A percentile compares a stretch with the other conserved stretches of the same genome.
Conservation (phyloP, 2,113 vertebrate genomes). For the Xyrauchen texanus region DNA sequence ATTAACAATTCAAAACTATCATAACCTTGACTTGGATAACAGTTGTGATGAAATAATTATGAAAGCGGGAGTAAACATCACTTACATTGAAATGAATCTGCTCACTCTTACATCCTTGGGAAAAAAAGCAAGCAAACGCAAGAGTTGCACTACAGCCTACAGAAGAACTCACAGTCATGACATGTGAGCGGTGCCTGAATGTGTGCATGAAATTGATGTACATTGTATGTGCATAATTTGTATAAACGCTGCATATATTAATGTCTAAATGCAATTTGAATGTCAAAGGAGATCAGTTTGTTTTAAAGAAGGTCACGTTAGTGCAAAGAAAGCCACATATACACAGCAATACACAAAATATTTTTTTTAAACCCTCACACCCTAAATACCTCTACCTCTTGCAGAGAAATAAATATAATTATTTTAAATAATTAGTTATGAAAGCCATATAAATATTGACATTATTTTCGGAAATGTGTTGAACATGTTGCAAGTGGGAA, state of each 20-base stretch:
- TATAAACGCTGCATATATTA: not conserved
- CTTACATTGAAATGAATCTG: conserved; percentile 53
- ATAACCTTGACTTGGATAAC: conserved; percentile 56
- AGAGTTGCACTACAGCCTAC: not conserved
- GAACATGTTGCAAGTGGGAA: not conserved
- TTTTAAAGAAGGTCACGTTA: not conserved
- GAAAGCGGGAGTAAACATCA: conserved; percentile 66
- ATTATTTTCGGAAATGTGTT: conserved; percentile 15
- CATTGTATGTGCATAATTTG: conserved; percentile 31
- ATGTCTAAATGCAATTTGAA: not conserved
- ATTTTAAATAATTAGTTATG: not conserved
- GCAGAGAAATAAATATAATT: not conserved
- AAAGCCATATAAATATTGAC: conserved; percentile 18
- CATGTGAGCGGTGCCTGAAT: not conserved
- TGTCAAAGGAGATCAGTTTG: conserved; percentile 5
- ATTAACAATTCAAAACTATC: too few relatives aligned
- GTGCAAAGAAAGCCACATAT: not conserved
- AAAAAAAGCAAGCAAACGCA: conserved; percentile 28
- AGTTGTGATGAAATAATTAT: conserved; percentile 74
- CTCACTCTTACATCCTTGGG: conserved; percentile 45
- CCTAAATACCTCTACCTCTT: not conserved
- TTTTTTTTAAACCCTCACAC: not conserved
- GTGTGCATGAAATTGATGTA: not conserved
- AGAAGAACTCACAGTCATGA: not conserved
- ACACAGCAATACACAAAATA: conserved; percentile 3